phyloP scores from a whole-genome alignment of 2,113 vertebrate genomes.

The Rhinoptilus africanus region DNA sequence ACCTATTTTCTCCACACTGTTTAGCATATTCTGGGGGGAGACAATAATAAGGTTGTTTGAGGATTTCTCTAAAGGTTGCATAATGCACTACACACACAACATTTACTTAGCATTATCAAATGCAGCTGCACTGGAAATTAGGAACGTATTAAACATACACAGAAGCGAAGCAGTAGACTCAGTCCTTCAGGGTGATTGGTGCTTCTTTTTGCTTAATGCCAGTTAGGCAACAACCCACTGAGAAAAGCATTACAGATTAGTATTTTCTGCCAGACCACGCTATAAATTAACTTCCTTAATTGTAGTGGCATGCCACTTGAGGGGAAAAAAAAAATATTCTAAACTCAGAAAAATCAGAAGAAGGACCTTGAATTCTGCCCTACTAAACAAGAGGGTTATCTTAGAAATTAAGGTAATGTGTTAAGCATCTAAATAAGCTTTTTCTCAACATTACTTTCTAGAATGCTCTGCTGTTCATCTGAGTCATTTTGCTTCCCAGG shows the following conservation, averaged over 20 bases:
- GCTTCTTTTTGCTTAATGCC: not conserved
- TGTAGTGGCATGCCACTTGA: not conserved
- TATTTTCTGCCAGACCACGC: not conserved
- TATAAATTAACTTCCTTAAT: not conserved
- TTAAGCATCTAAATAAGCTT: not conserved
- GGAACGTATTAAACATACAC: not conserved
- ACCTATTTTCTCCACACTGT: not conserved
- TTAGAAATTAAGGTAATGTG: not conserved
- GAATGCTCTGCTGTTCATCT: not conserved
- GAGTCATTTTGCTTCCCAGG: not conserved
- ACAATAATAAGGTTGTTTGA: not conserved
- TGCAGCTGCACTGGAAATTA: not conserved
- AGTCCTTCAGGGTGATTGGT: not conserved
- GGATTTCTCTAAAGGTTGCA: not conserved
- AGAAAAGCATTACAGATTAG: not conserved
- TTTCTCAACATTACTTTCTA: not conserved
- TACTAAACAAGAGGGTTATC: not conserved
- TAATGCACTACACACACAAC: not conserved
- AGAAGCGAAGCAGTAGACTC: not conserved
- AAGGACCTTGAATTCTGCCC: not conserved
- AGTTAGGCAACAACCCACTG: not conserved
- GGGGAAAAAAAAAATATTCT: not conserved
- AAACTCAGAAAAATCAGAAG: not conserved
- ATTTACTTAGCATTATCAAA: constrained; percentile 10
- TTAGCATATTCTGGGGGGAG: not conserved